Conservation (phyloP, 2,888 invertebrate genomes). For the Sarcophaga rosellei region DNA sequence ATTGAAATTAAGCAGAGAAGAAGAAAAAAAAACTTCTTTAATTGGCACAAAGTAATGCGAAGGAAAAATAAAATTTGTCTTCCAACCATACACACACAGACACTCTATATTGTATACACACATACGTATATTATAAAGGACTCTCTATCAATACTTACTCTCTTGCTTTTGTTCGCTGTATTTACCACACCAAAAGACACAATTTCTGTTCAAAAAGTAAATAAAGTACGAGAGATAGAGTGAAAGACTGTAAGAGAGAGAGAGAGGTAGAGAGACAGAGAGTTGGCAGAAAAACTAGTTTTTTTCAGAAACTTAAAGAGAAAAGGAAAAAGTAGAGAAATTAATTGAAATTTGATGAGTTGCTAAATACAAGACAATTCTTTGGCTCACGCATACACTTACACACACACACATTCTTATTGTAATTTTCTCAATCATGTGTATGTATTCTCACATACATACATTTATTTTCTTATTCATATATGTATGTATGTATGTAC, state of each 20-base stretch:
- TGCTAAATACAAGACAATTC: slow-evolving; percentile 54
- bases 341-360: slow-evolving; percentile 66
- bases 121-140: neutral
- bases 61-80: slow-evolving; percentile 44
- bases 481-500: too few relatives aligned
- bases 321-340: slow-evolving; percentile 32
- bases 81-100: neutral
- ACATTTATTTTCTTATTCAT: too few relatives aligned
- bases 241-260: too few relatives aligned
- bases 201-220: slow-evolving; percentile 8
- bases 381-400: slow-evolving; percentile 16
- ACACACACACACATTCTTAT: too few relatives aligned
- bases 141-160: neutral
- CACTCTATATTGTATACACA: too few relatives aligned
- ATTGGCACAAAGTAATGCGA: slow-evolving; percentile 60
- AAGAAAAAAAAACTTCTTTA: slow-evolving; percentile 52
- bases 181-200: neutral
- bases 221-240: neutral
- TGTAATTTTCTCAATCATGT: too few relatives aligned
- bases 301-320: neutral
- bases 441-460: too few relatives aligned
- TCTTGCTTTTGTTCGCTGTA: neutral
- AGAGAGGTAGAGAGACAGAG: too few relatives aligned
- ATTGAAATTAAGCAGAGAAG: neutral
- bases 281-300: neutral